Evolutionary conservation across 2,888 invertebrate genomes (phyloP).

Genomic region (Drosophila anomelani): DNA sequence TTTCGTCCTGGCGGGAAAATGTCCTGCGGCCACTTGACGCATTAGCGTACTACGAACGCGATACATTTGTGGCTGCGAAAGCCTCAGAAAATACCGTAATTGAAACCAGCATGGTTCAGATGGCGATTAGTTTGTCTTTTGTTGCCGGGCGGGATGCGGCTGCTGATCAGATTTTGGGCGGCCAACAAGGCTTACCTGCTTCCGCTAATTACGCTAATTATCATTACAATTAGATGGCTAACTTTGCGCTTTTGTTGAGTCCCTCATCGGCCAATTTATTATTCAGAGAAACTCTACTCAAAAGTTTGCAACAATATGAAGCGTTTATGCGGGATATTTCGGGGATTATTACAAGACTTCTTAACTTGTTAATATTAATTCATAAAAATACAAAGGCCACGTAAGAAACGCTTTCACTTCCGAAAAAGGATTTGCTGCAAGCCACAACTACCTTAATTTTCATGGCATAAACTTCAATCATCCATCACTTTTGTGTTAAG

Average conservation of each 20-base stretch:
- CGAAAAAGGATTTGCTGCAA: not conserved
- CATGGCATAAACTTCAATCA: constrained; percentile 21
- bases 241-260: constrained; percentile 30
- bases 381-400: not conserved
- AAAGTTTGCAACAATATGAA: constrained; percentile 6
- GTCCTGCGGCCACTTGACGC: constrained; percentile 57
- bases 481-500: constrained; percentile 15
- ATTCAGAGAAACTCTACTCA: constrained; percentile 24
- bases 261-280: constrained; percentile 24
- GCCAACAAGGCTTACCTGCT: constrained; percentile 46
- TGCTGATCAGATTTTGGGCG: constrained; percentile 59
- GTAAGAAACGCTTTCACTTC: not conserved
- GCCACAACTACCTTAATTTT: not conserved
- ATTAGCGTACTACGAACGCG: constrained; percentile 53
- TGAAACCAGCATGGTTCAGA: constrained; percentile 52
- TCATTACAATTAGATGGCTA: constrained; percentile 55
- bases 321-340: constrained; percentile 5
- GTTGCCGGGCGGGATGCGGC: not conserved
- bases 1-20: constrained; percentile 44
- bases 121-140: constrained; percentile 6
- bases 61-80: constrained; percentile 51
- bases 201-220: constrained; percentile 67
- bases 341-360: not conserved
- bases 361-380: not conserved
- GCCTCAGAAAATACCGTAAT: constrained; percentile 62